A percentile compares a stretch with the other conserved stretches of the same genome.
phyloP scores from a whole-genome alignment of 2,888 invertebrate genomes.

The Criorhina ranunculi region DNA sequence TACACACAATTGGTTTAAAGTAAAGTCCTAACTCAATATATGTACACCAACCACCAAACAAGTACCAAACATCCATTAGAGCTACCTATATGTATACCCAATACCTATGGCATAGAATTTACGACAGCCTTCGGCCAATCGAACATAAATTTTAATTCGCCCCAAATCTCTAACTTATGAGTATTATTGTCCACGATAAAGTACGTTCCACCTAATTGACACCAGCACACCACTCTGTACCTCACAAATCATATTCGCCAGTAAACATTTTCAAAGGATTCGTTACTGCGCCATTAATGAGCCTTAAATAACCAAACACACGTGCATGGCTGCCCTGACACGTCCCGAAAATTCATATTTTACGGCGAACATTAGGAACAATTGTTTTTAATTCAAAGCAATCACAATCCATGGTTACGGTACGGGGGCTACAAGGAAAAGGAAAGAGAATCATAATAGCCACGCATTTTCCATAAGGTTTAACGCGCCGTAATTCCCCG shows the following conservation, averaged over 20 bases:
- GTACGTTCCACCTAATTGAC: constrained; percentile 5
- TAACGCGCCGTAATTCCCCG: not conserved
- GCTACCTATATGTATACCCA: not conserved
- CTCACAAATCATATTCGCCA: constrained; percentile 51
- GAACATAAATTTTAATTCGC: constrained; percentile 26
- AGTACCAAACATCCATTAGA: constrained; percentile 2
- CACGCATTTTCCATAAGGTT: constrained; percentile 11
- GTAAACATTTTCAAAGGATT: constrained; percentile 21
- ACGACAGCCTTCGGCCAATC: not conserved
- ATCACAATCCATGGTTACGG: constrained; percentile 27
- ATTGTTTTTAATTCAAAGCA: constrained; percentile 30
- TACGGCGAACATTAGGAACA: constrained; percentile 21
- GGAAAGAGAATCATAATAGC: not conserved
- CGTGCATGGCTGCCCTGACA: constrained; percentile 1
- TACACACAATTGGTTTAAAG: not conserved
- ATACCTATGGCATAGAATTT: no score
- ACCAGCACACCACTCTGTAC: constrained; percentile 18
- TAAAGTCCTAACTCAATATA: constrained; percentile 2
- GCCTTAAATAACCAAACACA: constrained; percentile 26
- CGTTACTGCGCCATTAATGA: constrained; percentile 36
- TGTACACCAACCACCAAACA: not conserved
- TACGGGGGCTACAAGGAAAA: not conserved
- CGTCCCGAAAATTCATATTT: not conserved
- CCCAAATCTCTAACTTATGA: constrained; percentile 21
- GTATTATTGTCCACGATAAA: constrained; percentile 32